These are phyloP conservation scores for Empis livida DNA, from an alignment of 2,888 invertebrate genomes.

Conservation along the genomic window DNA sequence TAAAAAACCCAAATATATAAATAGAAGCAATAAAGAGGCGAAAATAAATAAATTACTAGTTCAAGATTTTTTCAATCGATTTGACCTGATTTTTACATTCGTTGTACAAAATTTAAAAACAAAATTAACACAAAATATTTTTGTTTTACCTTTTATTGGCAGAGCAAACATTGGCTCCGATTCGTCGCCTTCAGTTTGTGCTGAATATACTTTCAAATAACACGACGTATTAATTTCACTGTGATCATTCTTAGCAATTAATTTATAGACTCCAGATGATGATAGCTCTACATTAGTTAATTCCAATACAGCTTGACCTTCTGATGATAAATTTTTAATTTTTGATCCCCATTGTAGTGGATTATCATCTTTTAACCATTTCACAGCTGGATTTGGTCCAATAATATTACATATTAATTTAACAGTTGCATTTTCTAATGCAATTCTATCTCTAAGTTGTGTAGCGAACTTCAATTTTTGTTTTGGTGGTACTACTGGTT, in stretches of 20 bases:
- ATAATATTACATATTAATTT: constrained; percentile 67
- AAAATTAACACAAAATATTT: background rate
- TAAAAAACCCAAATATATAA: constrained; percentile 12
- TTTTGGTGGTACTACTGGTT: constrained; percentile 28
- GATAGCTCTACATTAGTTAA: constrained; percentile 49
- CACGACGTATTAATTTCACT: constrained; percentile 61
- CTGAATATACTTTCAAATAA: constrained; percentile 40
- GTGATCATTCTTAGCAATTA: constrained; percentile 61
- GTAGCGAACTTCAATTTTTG: constrained; percentile 50
- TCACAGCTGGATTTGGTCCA: constrained; percentile 53
- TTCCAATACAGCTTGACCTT: constrained; percentile 63
- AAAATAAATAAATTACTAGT: constrained; percentile 8
- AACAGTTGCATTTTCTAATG: constrained; percentile 58
- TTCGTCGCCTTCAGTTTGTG: constrained; percentile 30
- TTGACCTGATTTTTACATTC: constrained; percentile 19
- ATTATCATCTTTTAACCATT: constrained; percentile 66
- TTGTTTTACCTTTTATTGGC: constrained; percentile 50
- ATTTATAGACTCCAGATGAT: constrained; percentile 72
- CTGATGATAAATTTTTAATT: constrained; percentile 45
- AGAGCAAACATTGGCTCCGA: constrained; percentile 35
- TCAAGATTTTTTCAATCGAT: constrained; percentile 22
- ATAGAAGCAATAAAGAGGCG: constrained; percentile 14
- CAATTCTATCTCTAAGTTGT: constrained; percentile 61
- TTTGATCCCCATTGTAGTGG: constrained; percentile 43
- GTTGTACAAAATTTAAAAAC: background rate